These are phyloP conservation scores for Alectura lathami DNA, from an alignment of 2,113 vertebrate genomes.

Conservation along the genomic window DNA sequence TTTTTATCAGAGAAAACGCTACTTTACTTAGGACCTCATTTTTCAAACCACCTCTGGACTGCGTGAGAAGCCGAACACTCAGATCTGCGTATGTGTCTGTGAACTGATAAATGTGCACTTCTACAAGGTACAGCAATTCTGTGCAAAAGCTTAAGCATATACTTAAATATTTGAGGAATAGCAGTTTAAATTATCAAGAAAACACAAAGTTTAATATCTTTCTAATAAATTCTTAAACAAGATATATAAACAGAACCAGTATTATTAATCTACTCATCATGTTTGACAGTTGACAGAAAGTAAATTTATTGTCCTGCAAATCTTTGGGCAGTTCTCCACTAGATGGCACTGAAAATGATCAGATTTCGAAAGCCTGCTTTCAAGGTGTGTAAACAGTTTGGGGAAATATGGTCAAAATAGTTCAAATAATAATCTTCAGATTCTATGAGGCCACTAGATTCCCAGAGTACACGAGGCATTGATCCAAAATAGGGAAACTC, in stretches of 20 bases:
- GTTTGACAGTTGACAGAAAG: background rate
- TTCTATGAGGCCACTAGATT: background rate
- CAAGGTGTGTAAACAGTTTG: background rate
- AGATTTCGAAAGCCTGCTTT: background rate
- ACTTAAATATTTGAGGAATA: background rate
- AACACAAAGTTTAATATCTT: background rate
- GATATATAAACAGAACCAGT: background rate
- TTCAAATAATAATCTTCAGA: background rate
- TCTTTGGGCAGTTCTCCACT: background rate
- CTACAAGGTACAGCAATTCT: background rate
- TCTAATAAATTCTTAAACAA: background rate
- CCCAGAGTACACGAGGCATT: background rate
- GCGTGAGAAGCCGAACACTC: background rate
- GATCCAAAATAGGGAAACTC: background rate
- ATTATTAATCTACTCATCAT: background rate
- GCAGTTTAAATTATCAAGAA: background rate
- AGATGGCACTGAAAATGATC: constrained; percentile 49
- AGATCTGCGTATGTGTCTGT: too few species aligned
- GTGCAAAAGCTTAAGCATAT: background rate
- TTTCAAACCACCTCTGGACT: background rate
- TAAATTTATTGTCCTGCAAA: background rate
- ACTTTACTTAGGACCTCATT: background rate
- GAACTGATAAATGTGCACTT: accelerated
- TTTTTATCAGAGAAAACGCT: background rate
- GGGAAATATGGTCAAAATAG: background rate